Percentiles rank a stretch among this genome's conserved stretches.
phyloP scores from a whole-genome alignment of 2,113 vertebrate species.

The Ophthalmolycus amberensis region DNA sequence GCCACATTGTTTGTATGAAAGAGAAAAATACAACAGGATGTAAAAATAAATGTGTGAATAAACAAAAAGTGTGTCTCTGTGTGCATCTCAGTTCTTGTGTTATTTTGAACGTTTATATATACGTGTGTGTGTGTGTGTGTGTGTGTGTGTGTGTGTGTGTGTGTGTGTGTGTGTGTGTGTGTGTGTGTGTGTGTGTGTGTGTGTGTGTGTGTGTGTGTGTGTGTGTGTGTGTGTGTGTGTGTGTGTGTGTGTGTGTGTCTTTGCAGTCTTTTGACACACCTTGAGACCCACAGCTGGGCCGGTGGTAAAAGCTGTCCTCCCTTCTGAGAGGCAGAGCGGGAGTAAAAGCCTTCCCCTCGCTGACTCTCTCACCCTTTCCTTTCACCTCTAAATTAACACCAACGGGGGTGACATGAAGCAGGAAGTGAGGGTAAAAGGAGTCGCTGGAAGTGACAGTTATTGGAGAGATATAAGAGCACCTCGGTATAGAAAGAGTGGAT shows the following conservation, averaged over 20 bases:
- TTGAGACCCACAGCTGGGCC: conserved; percentile 25
- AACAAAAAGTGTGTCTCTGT: conserved; percentile 20
- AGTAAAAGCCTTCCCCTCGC: conserved; percentile 34
- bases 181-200: not conserved
- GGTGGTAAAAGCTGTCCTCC: conserved; percentile 26
- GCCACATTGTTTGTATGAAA: conserved; percentile 24
- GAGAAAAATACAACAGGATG: conserved; percentile 27
- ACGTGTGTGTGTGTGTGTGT: too few relatives aligned
- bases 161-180: not conserved
- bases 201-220: not conserved
- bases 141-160: too few relatives aligned
- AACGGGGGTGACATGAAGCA: conserved; percentile 18
- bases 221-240: not conserved
- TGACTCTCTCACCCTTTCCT: conserved; percentile 26
- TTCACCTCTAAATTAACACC: conserved; percentile 47
- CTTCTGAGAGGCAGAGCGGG: conserved; percentile 18
- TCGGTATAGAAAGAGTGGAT: not conserved
- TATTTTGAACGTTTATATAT: not conserved
- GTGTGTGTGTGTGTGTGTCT: not conserved
- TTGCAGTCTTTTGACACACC: conserved; percentile 29
- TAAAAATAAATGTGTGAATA: conserved; percentile 26
- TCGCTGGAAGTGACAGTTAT: not conserved
- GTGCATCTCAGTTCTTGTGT: not conserved
- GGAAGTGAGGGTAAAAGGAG: conserved; percentile 14
- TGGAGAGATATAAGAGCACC: not conserved